Percentiles rank a stretch among this genome's conserved stretches.
Evolutionary conservation across 2,888 invertebrate species (phyloP).

Genomic region (Dasysyrphus tricinctus): DNA sequence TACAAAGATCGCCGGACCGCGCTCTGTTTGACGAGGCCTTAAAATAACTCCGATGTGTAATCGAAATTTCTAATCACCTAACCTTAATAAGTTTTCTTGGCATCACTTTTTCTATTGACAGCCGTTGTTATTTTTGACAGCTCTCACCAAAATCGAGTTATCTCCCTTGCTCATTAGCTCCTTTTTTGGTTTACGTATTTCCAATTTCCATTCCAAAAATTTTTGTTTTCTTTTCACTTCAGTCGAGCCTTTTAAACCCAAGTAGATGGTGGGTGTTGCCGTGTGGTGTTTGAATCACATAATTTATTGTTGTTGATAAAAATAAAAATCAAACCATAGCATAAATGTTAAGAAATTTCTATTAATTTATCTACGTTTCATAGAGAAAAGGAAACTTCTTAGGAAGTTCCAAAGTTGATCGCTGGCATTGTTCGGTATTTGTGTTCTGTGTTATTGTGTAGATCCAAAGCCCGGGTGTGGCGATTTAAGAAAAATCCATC

Average conservation of each 20-base stretch:
- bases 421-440: conserved; percentile 26
- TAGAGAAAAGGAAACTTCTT: conserved; percentile 16
- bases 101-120: background rate
- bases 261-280: conserved; percentile 47
- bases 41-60: too few relatives aligned
- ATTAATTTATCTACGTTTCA: background rate
- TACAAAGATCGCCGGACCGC: too few relatives aligned
- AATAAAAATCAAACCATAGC: conserved; percentile 18
- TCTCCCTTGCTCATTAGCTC: conserved; percentile 29
- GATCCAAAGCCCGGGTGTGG: conserved; percentile 23
- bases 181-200: background rate
- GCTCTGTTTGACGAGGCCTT: too few relatives aligned
- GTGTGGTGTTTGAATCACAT: background rate
- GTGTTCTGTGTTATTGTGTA: conserved; percentile 31
- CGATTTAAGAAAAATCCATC: conserved; percentile 7
- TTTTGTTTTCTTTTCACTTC: conserved; percentile 49
- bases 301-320: conserved; percentile 30
- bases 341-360: background rate
- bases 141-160: background rate
- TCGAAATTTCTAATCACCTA: too few relatives aligned
- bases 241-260: conserved; percentile 44
- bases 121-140: background rate
- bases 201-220: background rate
- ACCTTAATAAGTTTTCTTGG: background rate
- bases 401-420: conserved; percentile 17